Percentiles rank a stretch among this genome's conserved stretches.
These are phyloP conservation scores for Piscicola geometra DNA, from an alignment of 2,888 invertebrate species.

Conservation along the genomic window DNA sequence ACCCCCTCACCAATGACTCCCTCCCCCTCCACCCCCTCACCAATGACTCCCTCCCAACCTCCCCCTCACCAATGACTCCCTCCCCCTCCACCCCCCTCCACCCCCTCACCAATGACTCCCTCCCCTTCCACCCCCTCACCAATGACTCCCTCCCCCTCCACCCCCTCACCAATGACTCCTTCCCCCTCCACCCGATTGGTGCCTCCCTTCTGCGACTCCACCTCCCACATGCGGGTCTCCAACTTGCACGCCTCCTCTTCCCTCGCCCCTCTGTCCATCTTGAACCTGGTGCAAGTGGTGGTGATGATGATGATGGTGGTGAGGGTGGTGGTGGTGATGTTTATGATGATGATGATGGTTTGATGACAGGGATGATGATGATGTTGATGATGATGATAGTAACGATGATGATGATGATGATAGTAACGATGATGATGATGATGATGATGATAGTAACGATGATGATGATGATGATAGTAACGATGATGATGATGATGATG, in stretches of 20 bases:
- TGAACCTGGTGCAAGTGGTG: not conserved
- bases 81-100: conserved; percentile 49
- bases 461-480: conserved; percentile 16
- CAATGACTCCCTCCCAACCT: conserved; percentile 50
- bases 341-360: too few species aligned
- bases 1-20: not conserved
- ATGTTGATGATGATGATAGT: not conserved
- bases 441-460: not conserved
- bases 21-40: conserved; percentile 41
- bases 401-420: not conserved
- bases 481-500: not conserved
- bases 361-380: not conserved
- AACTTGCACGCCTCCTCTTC: conserved; percentile 46
- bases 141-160: not conserved
- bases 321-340: too few species aligned
- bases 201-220: conserved; percentile 47
- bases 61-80: conserved; percentile 47
- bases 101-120: conserved; percentile 49
- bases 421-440: conserved; percentile 1
- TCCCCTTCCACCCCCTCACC: conserved; percentile 39
- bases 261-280: not conserved
- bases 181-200: conserved; percentile 49
- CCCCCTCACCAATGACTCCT: conserved; percentile 48
- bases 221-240: conserved; percentile 50
- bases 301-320: too few species aligned